Evolutionary conservation across 2,113 vertebrate species (phyloP).

Genomic region (Vulpes vulpes): DNA sequence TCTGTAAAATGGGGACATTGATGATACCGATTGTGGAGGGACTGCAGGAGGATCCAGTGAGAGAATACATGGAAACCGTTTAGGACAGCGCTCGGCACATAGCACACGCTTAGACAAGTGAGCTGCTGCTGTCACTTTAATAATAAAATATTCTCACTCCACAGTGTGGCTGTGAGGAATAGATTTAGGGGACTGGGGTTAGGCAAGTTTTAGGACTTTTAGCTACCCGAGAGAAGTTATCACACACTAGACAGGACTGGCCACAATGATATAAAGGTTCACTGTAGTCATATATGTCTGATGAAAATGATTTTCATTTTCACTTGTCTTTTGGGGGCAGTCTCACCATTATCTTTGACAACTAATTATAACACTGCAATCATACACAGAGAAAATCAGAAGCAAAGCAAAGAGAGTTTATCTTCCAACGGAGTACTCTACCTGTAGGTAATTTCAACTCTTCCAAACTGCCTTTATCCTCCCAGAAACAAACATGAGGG

Average conservation of each 20-base stretch:
- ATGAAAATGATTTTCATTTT: not conserved
- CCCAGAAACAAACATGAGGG: constrained; percentile 50
- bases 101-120: not conserved
- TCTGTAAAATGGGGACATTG: not conserved
- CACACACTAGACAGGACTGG: not conserved
- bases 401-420: constrained; percentile 59
- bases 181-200: not conserved
- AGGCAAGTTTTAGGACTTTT: not conserved
- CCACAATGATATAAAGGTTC: not conserved
- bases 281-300: not conserved
- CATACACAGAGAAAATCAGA: constrained; percentile 43
- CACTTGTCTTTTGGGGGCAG: constrained; percentile 35
- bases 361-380: not conserved
- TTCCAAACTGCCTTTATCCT: constrained; percentile 75
- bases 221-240: not conserved
- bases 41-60: constrained; percentile 45
- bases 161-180: not conserved
- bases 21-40: not conserved
- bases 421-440: constrained; percentile 57
- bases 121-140: not conserved
- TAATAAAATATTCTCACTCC: not conserved
- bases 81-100: constrained; percentile 4
- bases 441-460: constrained; percentile 64
- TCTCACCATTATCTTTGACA: constrained; percentile 53
- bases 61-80: not conserved